Base-by-base conservation (phyloP, 1,140 invertebrate genomes). In the Coptotermes formosanus region DNA sequence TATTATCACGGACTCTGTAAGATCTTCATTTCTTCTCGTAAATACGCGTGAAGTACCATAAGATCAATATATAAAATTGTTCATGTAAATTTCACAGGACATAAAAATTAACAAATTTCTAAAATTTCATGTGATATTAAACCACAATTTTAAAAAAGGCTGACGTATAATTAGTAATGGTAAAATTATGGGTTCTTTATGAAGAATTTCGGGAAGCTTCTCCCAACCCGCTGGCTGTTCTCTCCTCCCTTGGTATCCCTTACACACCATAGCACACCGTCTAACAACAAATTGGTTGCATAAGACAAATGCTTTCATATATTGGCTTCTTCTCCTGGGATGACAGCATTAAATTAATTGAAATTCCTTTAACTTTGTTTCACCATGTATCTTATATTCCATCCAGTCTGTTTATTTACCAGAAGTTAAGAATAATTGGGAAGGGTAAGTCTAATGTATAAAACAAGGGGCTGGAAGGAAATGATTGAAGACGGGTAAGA, bases 281-380 rank as follows among this genome's bases (percentile, higher is more conserved):
- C 52, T 19, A 21, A n/a, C 7, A 30, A 75, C 64, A 75, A 75
- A 55, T 55, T 55, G 52, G 52, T 55, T 55, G 64, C n/a, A 75
- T 75, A 75, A 75, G 64, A 75, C 64, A 75, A 30, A 75, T 75
- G 64, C n/a, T 75, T 30, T 30, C n/a, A 75, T 75, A 75, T 75
- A 75, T 75, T 75, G 64, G 64, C 52, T 55, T 55, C 52, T 55
- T 55, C 52, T 55, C 52, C 14, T 21, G 11, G 64, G 64, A 75
- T 75, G 64, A 75, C 64, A 16, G 16, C 64, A 75, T 75, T 75
- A 75, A 75, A 75, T 75, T 75, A 75, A 75, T 75, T 75, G 64
- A 75, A 75, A 75, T 75, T 75, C 64, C 64, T 75, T n/a, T n/a
- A n/a, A 75, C 64, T 30, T n/a, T 75, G 64, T 75, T 75, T 75